A percentile compares a stretch with the other conserved stretches of the same genome.
phyloP scores from a whole-genome alignment of 2,113 vertebrate species.

The Zapus hudsonius region DNA sequence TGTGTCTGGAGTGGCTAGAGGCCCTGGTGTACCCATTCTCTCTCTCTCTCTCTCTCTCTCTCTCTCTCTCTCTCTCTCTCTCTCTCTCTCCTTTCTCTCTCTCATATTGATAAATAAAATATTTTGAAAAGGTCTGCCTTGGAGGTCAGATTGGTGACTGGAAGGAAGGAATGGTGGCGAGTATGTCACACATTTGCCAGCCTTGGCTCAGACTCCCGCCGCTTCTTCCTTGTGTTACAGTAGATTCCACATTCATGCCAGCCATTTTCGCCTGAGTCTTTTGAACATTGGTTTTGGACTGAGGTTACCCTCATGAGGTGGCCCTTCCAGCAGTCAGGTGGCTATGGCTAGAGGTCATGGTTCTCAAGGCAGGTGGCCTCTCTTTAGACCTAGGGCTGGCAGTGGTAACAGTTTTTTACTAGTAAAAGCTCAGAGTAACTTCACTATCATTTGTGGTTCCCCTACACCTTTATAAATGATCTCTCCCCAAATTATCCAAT shows the following conservation, averaged over 20 bases:
- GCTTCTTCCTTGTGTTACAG: background rate
- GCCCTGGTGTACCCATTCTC: too few species aligned
- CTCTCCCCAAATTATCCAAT: conserved; percentile 49
- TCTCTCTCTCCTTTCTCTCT: too few species aligned
- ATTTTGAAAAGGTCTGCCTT: conserved; percentile 12
- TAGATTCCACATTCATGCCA: background rate
- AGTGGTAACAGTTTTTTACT: background rate
- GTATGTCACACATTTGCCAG: background rate
- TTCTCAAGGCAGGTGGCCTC: background rate
- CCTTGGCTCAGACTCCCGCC: background rate
- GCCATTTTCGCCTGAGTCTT: background rate
- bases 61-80: too few species aligned
- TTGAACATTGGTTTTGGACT: conserved; percentile 17
- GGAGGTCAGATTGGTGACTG: background rate
- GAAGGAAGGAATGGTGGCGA: background rate
- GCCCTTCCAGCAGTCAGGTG: background rate
- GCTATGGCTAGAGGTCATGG: background rate
- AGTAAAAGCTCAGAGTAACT: background rate
- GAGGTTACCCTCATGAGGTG: background rate
- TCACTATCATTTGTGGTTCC: conserved; percentile 13
- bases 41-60: too few species aligned
- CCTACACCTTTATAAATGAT: conserved; percentile 47
- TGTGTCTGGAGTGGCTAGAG: too few species aligned
- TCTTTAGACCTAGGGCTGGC: background rate
- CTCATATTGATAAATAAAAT: too few species aligned